Evolutionary conservation across 2,888 invertebrate species (phyloP).

Genomic region (Pemphredon lugubris): DNA sequence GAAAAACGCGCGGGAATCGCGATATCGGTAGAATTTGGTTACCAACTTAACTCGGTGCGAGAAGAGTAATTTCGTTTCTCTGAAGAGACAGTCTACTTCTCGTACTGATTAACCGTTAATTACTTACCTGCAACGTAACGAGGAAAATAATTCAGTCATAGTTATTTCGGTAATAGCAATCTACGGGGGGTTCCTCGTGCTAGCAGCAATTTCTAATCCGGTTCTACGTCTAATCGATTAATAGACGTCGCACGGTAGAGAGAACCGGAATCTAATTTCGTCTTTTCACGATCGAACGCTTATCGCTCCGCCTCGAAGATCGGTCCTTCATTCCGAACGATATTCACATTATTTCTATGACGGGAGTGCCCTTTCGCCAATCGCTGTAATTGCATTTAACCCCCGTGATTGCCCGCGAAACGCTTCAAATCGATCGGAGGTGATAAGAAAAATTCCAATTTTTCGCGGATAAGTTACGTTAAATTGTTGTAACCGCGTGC

Average conservation of each 20-base stretch:
- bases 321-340: constrained; percentile 2
- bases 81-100: too few species aligned
- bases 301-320: constrained; percentile 5
- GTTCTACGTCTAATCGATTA: constrained; percentile 25
- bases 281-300: constrained; percentile 12
- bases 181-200: background rate
- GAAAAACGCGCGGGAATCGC: too few species aligned
- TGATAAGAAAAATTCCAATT: background rate
- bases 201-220: constrained; percentile 1
- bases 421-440: background rate
- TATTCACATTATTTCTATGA: constrained; percentile 23
- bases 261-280: constrained; percentile 23
- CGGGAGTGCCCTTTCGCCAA: background rate
- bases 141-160: background rate
- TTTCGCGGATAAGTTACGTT: background rate
- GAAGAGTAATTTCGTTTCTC: too few species aligned
- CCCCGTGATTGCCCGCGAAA: background rate
- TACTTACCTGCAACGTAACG: too few species aligned
- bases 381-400: background rate
- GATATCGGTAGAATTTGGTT: too few species aligned
- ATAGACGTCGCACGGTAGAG: constrained; percentile 10
- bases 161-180: constrained; percentile 1
- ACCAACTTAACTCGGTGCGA: too few species aligned
- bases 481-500: background rate
- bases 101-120: too few species aligned